Base-by-base conservation (phyloP, 2,888 invertebrate species). In the Rhorus exstirpatorius region DNA sequence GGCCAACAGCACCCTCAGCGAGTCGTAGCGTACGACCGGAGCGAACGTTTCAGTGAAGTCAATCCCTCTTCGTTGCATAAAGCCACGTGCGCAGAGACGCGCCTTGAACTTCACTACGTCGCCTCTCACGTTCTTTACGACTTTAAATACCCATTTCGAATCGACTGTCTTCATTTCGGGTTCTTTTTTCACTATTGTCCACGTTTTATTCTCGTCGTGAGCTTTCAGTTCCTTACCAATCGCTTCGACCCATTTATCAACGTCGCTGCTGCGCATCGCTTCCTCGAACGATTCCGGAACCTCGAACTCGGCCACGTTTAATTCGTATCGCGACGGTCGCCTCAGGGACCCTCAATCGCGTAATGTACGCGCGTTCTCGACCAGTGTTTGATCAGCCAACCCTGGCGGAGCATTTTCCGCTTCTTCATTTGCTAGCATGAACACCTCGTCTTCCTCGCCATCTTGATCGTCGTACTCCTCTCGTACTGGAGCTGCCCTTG, bases 201-300 rank as follows among this genome's bases (percentile, higher is more conserved):
- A 71, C 4, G 77, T 70, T 26, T 35, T 7, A 58, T 80, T 76
- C 21, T 74, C 71, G 0, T n/a, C n/a, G n/a, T n/a, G n/a, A n/a
- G n/a, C n/a, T n/a, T n/a, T n/a, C n/a, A n/a, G n/a, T n/a, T n/a
- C 79, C 19, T 65, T 51, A 1, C 10, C 3, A 17, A 79, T 60
- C 12, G 74, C 63, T 19, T 76, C 24, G 14, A 24, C 19, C 63
- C 70, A 81, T 24, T 44, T 26, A 1, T 31, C 19, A 3, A 61
- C n/a, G 7, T 81, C 58, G 10, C 14, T 38, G 8, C 76, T 19
- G 1, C 10, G 10, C 38, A 70, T 60, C 24, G 79, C 74, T 8
- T 67, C 67, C n/a, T 74, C 71, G 31, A 58, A 67, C 12, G 58
- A 60, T 14, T 17, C 19, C 3, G 63, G 65, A 3, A 67, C 58